Evolutionary conservation across 1,140 invertebrate species (phyloP), one percentile per base, ranked within the genome.

Genomic region (Drosophila subobscura): DNA sequence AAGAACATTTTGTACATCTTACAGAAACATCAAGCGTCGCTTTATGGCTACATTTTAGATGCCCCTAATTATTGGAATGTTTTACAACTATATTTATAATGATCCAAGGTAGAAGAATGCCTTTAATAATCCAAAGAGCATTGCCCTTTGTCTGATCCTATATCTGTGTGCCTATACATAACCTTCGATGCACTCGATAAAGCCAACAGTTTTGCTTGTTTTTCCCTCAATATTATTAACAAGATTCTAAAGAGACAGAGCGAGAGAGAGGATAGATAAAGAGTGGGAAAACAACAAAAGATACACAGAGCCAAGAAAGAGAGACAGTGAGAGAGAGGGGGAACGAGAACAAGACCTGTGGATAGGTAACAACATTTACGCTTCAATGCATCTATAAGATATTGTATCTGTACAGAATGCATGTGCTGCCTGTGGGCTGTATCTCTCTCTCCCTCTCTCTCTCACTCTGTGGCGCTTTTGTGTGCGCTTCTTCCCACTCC

Each of bases 351-450:
- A 16, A 29, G 23, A 27, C 64, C 59, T 66, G 65, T 55, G 58
- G 51, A 67, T 72, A 80, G 77, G 77, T 74, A 71, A 47, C 50
- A 86, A 65, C 83, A 86, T 86, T 75, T 81, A 78, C 74, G 77
- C 81, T 88, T 86, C 54, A 86, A 80, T 86, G 83, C 83, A 85
- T 76, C 59, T 58, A 71, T 74, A 86, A 88, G 83, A 86, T 86
- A 81, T 78, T 73, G 77, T 85, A 85, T 77, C 73, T 37, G 33
- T 85, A 66, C 27, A 44, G 64, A 55, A 66, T 75, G 46, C 61
- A 54, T 75, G 72, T 75, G 50, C 50, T 44, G 65, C 49, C 65
- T 47, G 65, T 68, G 72, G 54, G 47, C 40, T 58, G 49, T 60
- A 44, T 66, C 33, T 76, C 29, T 56, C 46, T 56, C 22, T 73